Base-by-base conservation (phyloP, 92 coral and sea anemone genomes). In the Meandrina meandrites region DNA sequence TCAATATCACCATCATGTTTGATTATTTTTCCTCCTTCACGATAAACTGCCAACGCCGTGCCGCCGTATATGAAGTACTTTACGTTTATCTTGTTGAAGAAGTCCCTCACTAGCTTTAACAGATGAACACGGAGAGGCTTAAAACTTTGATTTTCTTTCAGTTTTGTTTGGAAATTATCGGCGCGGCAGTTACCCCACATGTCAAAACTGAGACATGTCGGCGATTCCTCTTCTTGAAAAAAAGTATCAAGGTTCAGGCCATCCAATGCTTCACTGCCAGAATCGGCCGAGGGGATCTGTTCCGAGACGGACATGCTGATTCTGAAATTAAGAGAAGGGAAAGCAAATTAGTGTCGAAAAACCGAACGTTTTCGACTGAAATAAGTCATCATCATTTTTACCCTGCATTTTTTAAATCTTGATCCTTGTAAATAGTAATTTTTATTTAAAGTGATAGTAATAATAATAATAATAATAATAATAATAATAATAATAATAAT, bases 21-120 rank as follows among this genome's bases (percentile, higher is more conserved):
- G n/a, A 85, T 85, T 31, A 85, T 85, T 85, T 48, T 77, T 34
- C 88, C 88, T 21, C 76, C 88, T 85, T 85, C 88, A 62, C 88
- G 88, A 78, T 85, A 85, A 64, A 85, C 88, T 5, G 88, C 35
- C 50, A 85, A 50, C 15, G 88, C 88, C 5, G 88, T 85, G 67
- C 88, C 88, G 16, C 88, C 82, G n/a, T 64, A 85, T 28, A 85
- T 66, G 51, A 62, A 85, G 75, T 77, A 85, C 3, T n/a, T 62
- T 1, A 76, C 66, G 66, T 66, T 77, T 31, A 87, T 79, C 54
- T 15, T 34, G 18, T 34, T 48, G 13, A 87, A 73, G 86, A 51
- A 87, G 57, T 87, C 86, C 18, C 30, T 56, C 18, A 79, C 90
- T 17, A 69, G 90, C 51, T 68, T 71, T 64, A 87, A 9, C 30